Base-by-base conservation (phyloP, 2,113 vertebrate species). In the Podarcis cretensis region DNA sequence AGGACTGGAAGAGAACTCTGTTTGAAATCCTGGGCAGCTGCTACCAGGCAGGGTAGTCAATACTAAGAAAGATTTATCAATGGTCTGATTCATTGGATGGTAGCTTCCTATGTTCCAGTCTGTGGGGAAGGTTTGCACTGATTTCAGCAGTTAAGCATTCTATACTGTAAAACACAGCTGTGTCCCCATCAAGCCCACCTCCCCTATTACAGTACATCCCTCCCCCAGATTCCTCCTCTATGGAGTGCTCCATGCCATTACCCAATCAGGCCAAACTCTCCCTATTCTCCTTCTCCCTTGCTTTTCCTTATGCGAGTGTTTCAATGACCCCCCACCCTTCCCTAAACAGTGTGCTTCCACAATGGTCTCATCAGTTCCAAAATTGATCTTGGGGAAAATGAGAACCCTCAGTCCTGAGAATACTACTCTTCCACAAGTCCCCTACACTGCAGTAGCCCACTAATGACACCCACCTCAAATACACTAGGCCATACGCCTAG, bases 81-180 rank as follows among this genome's bases (percentile, higher is more conserved):
- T 54, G 48, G 48, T 54, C 10, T 12, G 48, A 54, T 54, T 54
- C 48, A 54, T 10, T 54, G 2, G 9, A 54, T 54, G 48, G 48
- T 10, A 54, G 48, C 48, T 54, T 54, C 48, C 48, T 54, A 54
- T 54, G 48, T 54, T 10, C 48, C 48, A 54, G 48, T 54, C 48
- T 37, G 69, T 9, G 6, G 1, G 59, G 59, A 5, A 1, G 2
- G 74, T 1, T 20, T 5, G 0, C 68, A 1, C 27, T 21, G 32
- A 75, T 18, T 75, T 35, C 73, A 74, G n/a, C n/a, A 18, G 14
- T 74, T 35, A n/a, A 74, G 59, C 14, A 63, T 54, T 54, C 48
- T 10, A 9, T 54, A 54, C 48, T 54, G 48, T 54, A 10, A 54
- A 54, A 54, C 48, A 54, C 48, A 54, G 10, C 2, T 2, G 48